phyloP scores from a whole-genome alignment of 2,797 vertebrate species.

The Myotis findleyi region DNA sequence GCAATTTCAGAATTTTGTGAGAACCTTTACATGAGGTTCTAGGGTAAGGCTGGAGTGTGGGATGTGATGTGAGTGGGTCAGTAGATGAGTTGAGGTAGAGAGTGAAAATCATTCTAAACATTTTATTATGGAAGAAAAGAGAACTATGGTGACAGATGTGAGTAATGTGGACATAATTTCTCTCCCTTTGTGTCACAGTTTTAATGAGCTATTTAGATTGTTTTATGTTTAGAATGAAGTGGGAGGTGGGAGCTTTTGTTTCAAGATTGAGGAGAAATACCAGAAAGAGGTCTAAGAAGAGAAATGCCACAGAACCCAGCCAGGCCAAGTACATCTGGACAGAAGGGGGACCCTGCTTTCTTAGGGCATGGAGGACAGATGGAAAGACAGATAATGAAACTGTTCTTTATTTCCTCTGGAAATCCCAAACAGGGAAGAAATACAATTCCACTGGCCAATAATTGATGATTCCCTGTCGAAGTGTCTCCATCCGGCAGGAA shows the following conservation, averaged over 20 bases:
- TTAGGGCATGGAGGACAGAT: background rate
- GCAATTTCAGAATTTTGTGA: background rate
- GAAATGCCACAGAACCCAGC: background rate
- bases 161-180: background rate
- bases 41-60: background rate
- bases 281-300: background rate
- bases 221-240: background rate
- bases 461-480: conserved; percentile 65
- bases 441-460: conserved; percentile 58
- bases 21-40: background rate
- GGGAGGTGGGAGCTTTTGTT: background rate
- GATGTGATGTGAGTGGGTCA: rapidly evolving
- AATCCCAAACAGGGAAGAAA: conserved; percentile 64
- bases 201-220: background rate
- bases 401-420: conserved; percentile 68
- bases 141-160: background rate
- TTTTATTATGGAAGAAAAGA: background rate
- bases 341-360: background rate
- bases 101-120: background rate
- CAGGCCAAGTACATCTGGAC: background rate
- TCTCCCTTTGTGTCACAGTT: background rate
- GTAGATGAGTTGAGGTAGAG: background rate
- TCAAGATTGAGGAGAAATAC: background rate
- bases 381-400: conserved; percentile 47
- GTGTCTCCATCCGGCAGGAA: conserved; percentile 65